phyloP scores from a whole-genome alignment of 23 tunicate genomes.

The Trididemnum clinides region DNA sequence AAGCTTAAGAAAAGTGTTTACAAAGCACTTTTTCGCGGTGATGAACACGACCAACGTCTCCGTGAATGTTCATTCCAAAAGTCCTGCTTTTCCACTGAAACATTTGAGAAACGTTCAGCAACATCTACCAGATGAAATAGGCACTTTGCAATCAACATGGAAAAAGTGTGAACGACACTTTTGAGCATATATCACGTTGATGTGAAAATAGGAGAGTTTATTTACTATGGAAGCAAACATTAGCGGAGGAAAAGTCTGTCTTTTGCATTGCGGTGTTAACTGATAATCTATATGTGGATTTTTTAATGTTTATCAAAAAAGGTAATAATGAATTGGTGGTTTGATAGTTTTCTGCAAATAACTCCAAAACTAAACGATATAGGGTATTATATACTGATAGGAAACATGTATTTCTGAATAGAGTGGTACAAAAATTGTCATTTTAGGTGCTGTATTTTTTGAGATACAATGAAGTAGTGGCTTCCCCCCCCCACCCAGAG shows the following conservation, averaged over 20 bases:
- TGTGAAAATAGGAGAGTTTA: not conserved
- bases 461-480: not conserved
- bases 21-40: not conserved
- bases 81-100: not conserved
- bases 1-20: too few relatives aligned
- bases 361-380: not conserved
- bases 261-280: too few relatives aligned
- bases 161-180: not conserved
- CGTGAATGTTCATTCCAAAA: constrained; percentile 7
- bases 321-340: too few relatives aligned
- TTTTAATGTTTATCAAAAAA: too few relatives aligned
- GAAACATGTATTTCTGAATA: not conserved
- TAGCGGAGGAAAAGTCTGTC: too few relatives aligned
- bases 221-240: constrained; percentile 1
- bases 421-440: not conserved
- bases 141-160: not conserved
- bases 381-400: not conserved
- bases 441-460: constrained; percentile 3
- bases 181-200: not conserved
- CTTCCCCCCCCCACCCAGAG: not conserved
- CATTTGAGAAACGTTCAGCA: not conserved
- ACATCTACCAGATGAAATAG: not conserved
- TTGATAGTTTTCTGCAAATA: not conserved
- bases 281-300: too few relatives aligned
- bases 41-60: not conserved